phyloP scores from a whole-genome alignment of 2,797 vertebrate genomes.

The Lepus oiostolus region DNA sequence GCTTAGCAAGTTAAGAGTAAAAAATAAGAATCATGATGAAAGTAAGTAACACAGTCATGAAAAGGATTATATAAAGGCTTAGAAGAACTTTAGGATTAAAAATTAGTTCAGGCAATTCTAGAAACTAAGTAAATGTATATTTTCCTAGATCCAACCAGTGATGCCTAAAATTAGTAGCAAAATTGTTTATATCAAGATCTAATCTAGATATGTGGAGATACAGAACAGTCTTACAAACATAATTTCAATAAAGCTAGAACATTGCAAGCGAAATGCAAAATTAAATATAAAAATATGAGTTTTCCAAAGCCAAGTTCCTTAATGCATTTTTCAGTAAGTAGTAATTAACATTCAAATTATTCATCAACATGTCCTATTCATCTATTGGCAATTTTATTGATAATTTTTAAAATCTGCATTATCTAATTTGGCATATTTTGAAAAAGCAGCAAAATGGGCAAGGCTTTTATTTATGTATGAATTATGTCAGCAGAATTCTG shows the following conservation, averaged over 20 bases:
- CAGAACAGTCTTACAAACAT: background rate
- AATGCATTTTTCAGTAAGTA: background rate
- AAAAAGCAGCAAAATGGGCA: background rate
- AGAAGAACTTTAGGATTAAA: background rate
- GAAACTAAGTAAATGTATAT: background rate
- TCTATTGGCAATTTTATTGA: background rate
- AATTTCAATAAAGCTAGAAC: background rate
- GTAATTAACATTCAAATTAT: background rate
- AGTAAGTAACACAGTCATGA: background rate
- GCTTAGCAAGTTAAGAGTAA: background rate
- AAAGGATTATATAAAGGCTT: background rate
- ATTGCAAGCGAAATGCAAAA: background rate
- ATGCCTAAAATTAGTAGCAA: background rate
- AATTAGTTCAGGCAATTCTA: background rate
- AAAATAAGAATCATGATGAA: slow-evolving; percentile 10
- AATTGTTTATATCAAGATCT: background rate
- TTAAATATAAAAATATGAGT: background rate
- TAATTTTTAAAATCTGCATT: background rate
- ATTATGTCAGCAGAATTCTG: background rate
- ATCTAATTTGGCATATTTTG: background rate
- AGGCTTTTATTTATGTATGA: background rate
- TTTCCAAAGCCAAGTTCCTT: background rate
- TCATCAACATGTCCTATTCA: background rate
- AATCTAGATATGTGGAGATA: background rate
- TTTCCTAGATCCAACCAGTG: background rate